Evolutionary conservation across 2,797 vertebrate genomes (phyloP).

Genomic region (Semotilus atromaculatus): DNA sequence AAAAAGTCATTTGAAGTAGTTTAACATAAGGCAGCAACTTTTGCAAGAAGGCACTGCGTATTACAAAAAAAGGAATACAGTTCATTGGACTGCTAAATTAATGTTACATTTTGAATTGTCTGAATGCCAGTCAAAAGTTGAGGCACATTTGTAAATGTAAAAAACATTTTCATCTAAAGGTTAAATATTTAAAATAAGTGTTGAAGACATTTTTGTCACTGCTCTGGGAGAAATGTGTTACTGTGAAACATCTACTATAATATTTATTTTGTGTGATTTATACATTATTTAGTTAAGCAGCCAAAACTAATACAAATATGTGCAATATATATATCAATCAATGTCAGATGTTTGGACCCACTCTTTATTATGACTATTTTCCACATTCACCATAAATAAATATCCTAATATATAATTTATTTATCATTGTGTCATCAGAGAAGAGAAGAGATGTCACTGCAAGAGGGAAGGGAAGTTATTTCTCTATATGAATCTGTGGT

Average conservation of each 20-base stretch:
- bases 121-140: background rate
- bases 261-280: too few relatives aligned
- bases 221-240: too few relatives aligned
- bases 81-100: background rate
- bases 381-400: background rate
- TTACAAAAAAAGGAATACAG: too few relatives aligned
- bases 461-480: background rate
- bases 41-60: too few relatives aligned
- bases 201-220: background rate
- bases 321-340: too few relatives aligned
- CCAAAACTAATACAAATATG: too few relatives aligned
- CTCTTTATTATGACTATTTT: background rate
- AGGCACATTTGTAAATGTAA: background rate
- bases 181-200: background rate
- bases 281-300: too few relatives aligned
- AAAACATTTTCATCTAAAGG: too few relatives aligned
- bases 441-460: background rate
- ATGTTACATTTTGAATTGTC: background rate
- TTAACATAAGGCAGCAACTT: too few relatives aligned
- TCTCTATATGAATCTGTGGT: background rate
- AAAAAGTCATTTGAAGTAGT: too few relatives aligned
- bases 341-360: too few relatives aligned
- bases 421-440: background rate
- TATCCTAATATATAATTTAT: background rate
- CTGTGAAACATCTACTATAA: too few relatives aligned